These are phyloP conservation scores for Scatophagus argus DNA, from an alignment of 2,113 vertebrate species.

Conservation along the genomic window DNA sequence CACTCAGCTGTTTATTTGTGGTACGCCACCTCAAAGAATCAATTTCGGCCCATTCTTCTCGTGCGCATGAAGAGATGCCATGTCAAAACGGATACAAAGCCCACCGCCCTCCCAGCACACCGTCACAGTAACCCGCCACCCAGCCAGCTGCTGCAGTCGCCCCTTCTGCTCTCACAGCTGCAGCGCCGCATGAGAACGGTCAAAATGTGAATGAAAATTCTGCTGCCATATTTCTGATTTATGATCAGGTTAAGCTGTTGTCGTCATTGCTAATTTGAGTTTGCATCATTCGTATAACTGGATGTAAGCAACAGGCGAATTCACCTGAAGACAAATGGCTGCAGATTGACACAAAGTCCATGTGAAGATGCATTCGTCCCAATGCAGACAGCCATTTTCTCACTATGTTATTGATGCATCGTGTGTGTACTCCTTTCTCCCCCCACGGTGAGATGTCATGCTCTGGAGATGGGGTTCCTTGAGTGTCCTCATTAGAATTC, in stretches of 20 bases:
- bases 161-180: constrained; percentile 15
- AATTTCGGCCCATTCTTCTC: constrained; percentile 42
- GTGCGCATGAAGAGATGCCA: constrained; percentile 46
- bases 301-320: not conserved
- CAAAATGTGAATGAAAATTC: not conserved
- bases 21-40: constrained; percentile 55
- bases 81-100: constrained; percentile 40
- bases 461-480: constrained; percentile 44
- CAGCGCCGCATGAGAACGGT: not conserved
- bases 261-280: not conserved
- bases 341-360: constrained; percentile 15
- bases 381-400: constrained; percentile 36
- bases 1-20: constrained; percentile 61
- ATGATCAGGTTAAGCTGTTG: not conserved
- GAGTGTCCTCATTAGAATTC: constrained; percentile 79
- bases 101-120: constrained; percentile 15
- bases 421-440: constrained; percentile 5
- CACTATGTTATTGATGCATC: constrained; percentile 45
- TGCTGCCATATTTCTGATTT: not conserved
- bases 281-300: not conserved
- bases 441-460: constrained; percentile 33
- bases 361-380: constrained; percentile 16
- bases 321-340: not conserved
- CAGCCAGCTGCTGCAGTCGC: constrained; percentile 48
- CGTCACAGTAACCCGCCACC: constrained; percentile 29